phyloP scores from a whole-genome alignment of 1,140 invertebrate species.

The Cylas formicarius region DNA sequence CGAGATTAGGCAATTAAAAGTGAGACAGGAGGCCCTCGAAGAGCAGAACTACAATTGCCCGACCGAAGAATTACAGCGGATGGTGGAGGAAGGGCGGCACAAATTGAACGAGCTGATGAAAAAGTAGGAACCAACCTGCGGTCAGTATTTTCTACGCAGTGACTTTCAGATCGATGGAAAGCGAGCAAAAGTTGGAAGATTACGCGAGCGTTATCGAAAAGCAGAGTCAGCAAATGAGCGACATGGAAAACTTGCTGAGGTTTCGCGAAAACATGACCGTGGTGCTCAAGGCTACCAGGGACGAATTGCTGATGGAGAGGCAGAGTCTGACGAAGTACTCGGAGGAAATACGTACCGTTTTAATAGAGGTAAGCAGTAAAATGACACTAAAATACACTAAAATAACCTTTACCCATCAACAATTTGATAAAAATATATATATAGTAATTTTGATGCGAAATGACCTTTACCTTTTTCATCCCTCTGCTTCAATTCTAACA shows the following conservation, averaged over 20 bases:
- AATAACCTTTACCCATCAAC: too few relatives aligned
- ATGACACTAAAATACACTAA: too few relatives aligned
- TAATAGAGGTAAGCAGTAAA: conserved; percentile 27
- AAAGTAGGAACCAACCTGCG: conserved; percentile 13
- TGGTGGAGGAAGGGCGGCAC: conserved; percentile 23
- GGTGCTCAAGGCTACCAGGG: conserved; percentile 33
- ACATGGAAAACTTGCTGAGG: conserved; percentile 34
- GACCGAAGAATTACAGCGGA: conserved; percentile 23
- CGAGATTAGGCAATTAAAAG: conserved; percentile 27
- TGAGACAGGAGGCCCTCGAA: conserved; percentile 26
- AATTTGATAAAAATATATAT: not conserved
- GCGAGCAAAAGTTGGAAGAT: conserved; percentile 31
- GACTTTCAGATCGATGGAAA: conserved; percentile 23
- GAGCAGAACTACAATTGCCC: conserved; percentile 29
- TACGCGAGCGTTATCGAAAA: conserved; percentile 30
- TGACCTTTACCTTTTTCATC: too few relatives aligned
- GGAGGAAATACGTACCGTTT: conserved; percentile 26
- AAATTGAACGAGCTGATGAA: conserved; percentile 30
- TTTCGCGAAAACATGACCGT: conserved; percentile 32
- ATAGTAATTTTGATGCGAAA: not conserved
- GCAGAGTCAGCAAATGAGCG: conserved; percentile 28
- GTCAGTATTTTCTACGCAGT: not conserved
- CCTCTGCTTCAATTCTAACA: too few relatives aligned
- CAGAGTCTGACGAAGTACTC: conserved; percentile 34
- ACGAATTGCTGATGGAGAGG: conserved; percentile 33